Evolutionary conservation across 2,113 vertebrate genomes (phyloP).

Genomic region (Poecilia latipinna): DNA sequence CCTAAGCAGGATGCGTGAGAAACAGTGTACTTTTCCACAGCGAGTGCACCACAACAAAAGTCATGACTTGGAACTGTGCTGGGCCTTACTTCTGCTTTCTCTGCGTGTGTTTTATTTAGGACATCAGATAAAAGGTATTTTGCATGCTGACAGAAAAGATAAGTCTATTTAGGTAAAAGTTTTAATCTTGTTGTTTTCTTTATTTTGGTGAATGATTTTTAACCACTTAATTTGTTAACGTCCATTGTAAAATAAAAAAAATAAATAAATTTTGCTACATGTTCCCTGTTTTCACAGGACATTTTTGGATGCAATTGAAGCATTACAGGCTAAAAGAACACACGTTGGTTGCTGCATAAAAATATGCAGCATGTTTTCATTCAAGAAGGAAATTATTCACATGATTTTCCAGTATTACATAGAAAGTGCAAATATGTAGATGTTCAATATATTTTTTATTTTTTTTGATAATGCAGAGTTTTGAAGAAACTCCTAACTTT

Average conservation of each 20-base stretch:
- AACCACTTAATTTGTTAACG: background rate
- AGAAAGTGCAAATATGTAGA: background rate
- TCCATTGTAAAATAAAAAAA: background rate
- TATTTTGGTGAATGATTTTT: background rate
- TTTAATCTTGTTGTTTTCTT: background rate
- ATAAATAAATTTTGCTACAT: no score
- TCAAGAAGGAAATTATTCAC: background rate
- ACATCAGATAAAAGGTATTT: background rate
- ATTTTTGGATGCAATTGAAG: no score
- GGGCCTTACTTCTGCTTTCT: slow-evolving; percentile 3
- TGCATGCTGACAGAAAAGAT: background rate
- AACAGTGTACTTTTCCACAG: background rate
- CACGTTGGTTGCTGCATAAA: no score
- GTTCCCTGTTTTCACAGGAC: no score
- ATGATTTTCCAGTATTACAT: background rate
- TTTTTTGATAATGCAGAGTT: background rate
- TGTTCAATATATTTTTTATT: background rate
- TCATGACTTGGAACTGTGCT: background rate
- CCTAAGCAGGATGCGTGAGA: slow-evolving; percentile 4
- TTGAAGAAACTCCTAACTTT: background rate
- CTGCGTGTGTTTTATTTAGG: background rate
- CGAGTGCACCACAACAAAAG: background rate
- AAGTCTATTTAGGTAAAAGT: background rate
- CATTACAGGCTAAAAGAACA: no score
- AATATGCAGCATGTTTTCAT: background rate